Evolutionary conservation across 2,797 vertebrate species (phyloP), one percentile per base, ranked within the genome.

Genomic region (Lateolabrax maculatus): DNA sequence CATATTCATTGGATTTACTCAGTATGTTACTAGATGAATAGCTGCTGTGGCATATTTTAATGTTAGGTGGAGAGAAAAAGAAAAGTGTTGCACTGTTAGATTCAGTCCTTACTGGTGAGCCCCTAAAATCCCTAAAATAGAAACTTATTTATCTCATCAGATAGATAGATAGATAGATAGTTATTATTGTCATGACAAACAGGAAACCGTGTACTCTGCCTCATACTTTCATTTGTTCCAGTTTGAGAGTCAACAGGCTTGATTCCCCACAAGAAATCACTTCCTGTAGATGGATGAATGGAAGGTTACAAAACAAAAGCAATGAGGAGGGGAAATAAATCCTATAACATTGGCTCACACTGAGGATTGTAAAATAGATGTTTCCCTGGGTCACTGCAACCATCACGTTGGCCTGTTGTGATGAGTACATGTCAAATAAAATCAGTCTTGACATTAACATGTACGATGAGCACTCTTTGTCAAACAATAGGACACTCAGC

Each of bases 181-280:
- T 51, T 46, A 36, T 27, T 13, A 6, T 41, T 43, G 29, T 8
- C 16, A 64, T 58, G 46, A 51, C 29, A 63, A 64, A 64, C 62
- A 79, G 67, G 11, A 31, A 43, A 61, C 41, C 15, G 29, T 62
- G 68, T 61, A 46, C 57, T 57, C 46, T 75, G 27, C 56, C 18
- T 71, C 56, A 25, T 60, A 65, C 51, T 79, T 79, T 70, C 19
- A 86, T 80, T 80, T 80, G 72, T 77, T 86, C 71, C 65, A 64
- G 46, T 71, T 77, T 74, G 36, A 48, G 74, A 69, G 61, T 65
- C 75, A 66, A 66, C 78, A 66, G 72, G 34, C 68, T 67, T 74
- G 68, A 75, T 79, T 80, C 71, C 71, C 53, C 63, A 49, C 62
- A 75, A 78, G 57, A 83, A 74, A 83, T 79, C 49, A 71, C 60